Conservation (phyloP, 2,113 vertebrate genomes). For the Arvicanthis niloticus region DNA sequence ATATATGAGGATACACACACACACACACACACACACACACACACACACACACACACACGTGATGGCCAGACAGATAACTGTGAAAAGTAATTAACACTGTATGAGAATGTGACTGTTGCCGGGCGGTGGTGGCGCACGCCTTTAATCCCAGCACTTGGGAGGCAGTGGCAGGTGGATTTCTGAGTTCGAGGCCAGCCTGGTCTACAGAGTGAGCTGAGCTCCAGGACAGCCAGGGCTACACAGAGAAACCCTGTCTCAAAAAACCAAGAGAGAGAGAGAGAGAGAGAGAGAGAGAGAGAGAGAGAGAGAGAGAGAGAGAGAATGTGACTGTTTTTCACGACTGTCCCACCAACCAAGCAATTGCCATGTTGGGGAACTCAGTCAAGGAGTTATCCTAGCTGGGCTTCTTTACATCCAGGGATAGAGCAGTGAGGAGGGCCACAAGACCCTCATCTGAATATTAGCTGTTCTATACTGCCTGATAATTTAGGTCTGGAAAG, state of each 20-base stretch:
- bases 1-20: not conserved
- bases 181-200: no score
- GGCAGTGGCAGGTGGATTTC: no score
- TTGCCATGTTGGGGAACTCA: not conserved
- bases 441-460: not conserved
- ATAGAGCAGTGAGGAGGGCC: not conserved
- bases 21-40: no score
- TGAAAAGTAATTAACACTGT: not conserved
- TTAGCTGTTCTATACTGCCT: no score
- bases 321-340: not conserved
- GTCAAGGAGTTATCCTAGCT: not conserved
- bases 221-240: no score
- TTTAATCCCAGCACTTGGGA: no score
- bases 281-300: no score
- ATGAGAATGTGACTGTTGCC: constrained; percentile 13
- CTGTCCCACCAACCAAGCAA: not conserved
- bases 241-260: no score
- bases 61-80: constrained; percentile 15
- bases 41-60: not conserved
- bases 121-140: no score
- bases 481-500: not conserved
- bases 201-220: no score
- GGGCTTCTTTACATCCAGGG: not conserved
- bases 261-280: no score
- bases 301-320: no score